Conservation (phyloP, 1,140 invertebrate genomes). For the Drosophila mayri region DNA sequence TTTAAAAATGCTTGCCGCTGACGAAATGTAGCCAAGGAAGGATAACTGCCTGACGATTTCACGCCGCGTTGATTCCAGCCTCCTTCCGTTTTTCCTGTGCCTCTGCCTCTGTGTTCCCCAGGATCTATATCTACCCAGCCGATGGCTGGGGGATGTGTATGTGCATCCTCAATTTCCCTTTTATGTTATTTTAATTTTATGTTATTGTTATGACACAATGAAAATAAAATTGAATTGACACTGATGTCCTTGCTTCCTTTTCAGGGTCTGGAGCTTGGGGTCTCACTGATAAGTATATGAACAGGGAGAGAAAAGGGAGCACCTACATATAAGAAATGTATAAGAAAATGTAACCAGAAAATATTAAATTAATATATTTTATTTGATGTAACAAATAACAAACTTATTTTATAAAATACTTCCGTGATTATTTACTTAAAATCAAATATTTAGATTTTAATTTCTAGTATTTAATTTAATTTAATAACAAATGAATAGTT, state of each 20-base stretch:
- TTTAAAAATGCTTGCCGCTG: slow-evolving; percentile 56
- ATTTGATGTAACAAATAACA: no score
- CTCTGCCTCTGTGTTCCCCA: neutral
- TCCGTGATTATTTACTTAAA: neutral
- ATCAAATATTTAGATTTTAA: neutral
- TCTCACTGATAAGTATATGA: slow-evolving; percentile 38
- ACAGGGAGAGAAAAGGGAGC: neutral
- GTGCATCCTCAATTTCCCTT: slow-evolving; percentile 84
- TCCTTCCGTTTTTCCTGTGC: neutral
- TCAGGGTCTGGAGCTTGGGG: slow-evolving; percentile 12
- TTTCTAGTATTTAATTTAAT: neutral
- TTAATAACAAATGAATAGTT: neutral
- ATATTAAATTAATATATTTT: neutral
- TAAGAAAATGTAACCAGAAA: no score
- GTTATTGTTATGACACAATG: slow-evolving; percentile 85
- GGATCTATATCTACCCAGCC: slow-evolving; percentile 6
- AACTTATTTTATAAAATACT: neutral
- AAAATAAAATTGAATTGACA: slow-evolving; percentile 85
- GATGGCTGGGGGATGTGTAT: slow-evolving; percentile 12
- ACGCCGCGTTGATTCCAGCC: slow-evolving; percentile 77
- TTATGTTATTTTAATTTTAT: slow-evolving; percentile 85
- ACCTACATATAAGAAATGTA: no score
- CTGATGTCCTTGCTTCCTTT: slow-evolving; percentile 61
- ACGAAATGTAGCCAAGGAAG: slow-evolving; percentile 75
- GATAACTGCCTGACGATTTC: slow-evolving; percentile 75